Evolutionary conservation across 2,797 vertebrate species (phyloP).

Genomic region (Cygnus olor): DNA sequence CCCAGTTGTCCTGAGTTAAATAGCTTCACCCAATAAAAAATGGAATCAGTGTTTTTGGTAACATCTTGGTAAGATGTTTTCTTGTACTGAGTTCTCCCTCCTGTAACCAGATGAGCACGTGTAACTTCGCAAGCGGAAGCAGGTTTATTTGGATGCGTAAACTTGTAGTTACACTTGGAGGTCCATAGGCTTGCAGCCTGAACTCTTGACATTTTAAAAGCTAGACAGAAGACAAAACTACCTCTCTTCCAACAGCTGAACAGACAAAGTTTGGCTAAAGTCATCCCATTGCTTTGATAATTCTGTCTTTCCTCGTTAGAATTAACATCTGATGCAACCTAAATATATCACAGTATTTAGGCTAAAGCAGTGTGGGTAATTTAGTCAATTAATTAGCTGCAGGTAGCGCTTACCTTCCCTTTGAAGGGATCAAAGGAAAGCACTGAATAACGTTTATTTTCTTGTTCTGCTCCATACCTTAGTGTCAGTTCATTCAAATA

Average conservation of each 20-base stretch:
- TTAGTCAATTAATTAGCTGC: constrained; percentile 17
- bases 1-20: not conserved
- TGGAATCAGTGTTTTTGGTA: not conserved
- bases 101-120: not conserved
- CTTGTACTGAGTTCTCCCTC: not conserved
- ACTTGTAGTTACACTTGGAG: not conserved
- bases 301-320: not conserved
- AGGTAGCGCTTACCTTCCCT: not conserved
- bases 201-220: not conserved
- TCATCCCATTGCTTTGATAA: not conserved
- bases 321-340: not conserved
- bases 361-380: not conserved
- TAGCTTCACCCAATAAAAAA: not conserved
- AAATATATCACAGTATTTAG: not conserved
- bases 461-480: not conserved
- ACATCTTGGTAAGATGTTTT: not conserved
- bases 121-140: not conserved
- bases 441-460: not conserved
- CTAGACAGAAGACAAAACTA: not conserved
- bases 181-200: not conserved
- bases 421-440: constrained; percentile 17
- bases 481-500: not conserved
- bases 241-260: not conserved
- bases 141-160: not conserved
- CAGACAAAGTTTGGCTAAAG: not conserved